A percentile compares a stretch with the other conserved stretches of the same genome.
These are phyloP conservation scores for Dysdera silvatica DNA, from an alignment of 1,140 invertebrate species.

Conservation along the genomic window DNA sequence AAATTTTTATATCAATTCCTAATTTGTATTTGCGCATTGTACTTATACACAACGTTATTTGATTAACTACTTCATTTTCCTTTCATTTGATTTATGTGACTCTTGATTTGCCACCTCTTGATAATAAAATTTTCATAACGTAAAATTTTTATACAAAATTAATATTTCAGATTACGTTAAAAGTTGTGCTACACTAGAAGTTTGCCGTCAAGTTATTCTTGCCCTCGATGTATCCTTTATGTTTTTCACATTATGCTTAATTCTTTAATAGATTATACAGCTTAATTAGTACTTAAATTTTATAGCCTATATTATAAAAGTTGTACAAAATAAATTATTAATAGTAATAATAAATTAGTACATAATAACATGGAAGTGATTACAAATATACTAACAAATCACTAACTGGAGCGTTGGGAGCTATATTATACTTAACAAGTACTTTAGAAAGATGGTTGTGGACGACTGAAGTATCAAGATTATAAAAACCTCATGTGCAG, in stretches of 20 bases:
- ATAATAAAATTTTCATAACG: not conserved
- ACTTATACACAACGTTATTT: too few species aligned
- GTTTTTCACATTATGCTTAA: not conserved
- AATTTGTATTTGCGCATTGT: too few species aligned
- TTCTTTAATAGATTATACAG: not conserved
- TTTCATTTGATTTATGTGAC: not conserved
- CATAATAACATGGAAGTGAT: too few species aligned
- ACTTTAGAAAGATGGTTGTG: constrained; percentile 62
- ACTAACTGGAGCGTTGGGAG: too few species aligned
- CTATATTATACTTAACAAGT: not conserved
- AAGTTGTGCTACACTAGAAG: constrained; percentile 83
- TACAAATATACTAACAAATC: too few species aligned
- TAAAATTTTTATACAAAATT: not conserved
- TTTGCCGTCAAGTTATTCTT: constrained; percentile 79
- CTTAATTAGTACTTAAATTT: too few species aligned
- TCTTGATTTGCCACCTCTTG: not conserved
- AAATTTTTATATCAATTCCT: too few species aligned
- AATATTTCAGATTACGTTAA: constrained; percentile 72
- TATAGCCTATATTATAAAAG: too few species aligned
- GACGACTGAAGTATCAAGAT: constrained; percentile 71
- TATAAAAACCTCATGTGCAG: constrained; percentile 90
- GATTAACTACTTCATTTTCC: too few species aligned
- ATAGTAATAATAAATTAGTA: too few species aligned
- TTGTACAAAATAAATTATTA: too few species aligned
- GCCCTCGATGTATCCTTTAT: constrained; percentile 70